phyloP scores from a whole-genome alignment of 2,888 invertebrate genomes.

The Thereva nobilitata region DNA sequence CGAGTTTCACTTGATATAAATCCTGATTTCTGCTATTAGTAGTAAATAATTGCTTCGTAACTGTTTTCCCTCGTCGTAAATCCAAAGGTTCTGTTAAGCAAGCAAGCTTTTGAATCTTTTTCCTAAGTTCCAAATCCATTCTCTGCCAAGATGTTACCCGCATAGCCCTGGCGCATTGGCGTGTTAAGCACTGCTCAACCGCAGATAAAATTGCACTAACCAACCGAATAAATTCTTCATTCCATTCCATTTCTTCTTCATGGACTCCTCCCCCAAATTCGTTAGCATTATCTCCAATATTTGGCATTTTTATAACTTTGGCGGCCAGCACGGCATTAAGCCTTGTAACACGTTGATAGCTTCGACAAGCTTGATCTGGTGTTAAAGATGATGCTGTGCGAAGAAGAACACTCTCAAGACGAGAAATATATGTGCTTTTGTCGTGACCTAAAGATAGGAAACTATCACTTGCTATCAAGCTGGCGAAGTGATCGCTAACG shows the following conservation, averaged over 20 bases:
- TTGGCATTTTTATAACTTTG: conserved; percentile 56
- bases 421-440: conserved; percentile 72
- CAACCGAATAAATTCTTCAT: conserved; percentile 63
- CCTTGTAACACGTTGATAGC: conserved; percentile 64
- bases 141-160: conserved; percentile 68
- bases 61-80: conserved; percentile 47
- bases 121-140: conserved; percentile 66
- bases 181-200: conserved; percentile 71
- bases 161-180: conserved; percentile 69
- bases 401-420: conserved; percentile 78
- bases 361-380: conserved; percentile 80
- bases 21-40: conserved; percentile 58
- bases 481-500: conserved; percentile 75
- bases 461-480: conserved; percentile 70
- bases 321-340: conserved; percentile 56
- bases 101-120: conserved; percentile 68
- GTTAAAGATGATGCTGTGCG: conserved; percentile 78
- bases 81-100: conserved; percentile 59
- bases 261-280: conserved; percentile 49
- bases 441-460: conserved; percentile 72
- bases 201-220: conserved; percentile 67
- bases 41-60: conserved; percentile 46
- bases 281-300: conserved; percentile 51
- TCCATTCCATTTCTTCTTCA: conserved; percentile 60
- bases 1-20: conserved; percentile 57